Percentiles rank a stretch among this genome's conserved stretches.
These are phyloP conservation scores for Tridacna gigas DNA, from an alignment of 2,888 invertebrate species.

Conservation along the genomic window DNA sequence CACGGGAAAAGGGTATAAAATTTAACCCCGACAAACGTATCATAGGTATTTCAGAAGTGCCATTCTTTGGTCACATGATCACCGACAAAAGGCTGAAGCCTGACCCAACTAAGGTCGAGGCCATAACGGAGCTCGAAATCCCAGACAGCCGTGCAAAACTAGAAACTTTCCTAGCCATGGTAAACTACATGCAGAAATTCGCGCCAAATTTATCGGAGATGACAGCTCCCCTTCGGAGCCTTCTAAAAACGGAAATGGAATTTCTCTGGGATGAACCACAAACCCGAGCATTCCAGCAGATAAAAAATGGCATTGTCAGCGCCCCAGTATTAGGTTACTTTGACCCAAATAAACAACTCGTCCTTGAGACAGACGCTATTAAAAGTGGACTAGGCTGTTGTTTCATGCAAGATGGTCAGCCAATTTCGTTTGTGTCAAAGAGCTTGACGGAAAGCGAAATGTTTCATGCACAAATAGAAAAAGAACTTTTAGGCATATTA, in stretches of 20 bases:
- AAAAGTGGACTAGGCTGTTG: slow-evolving; percentile 10
- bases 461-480: neutral
- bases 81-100: slow-evolving; percentile 36
- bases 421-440: slow-evolving; percentile 7
- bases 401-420: slow-evolving; percentile 6
- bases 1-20: slow-evolving; percentile 1
- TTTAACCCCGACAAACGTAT: slow-evolving; percentile 1
- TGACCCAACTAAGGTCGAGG: slow-evolving; percentile 48
- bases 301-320: neutral
- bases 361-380: neutral
- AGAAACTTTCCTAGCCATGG: neutral
- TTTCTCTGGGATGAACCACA: neutral
- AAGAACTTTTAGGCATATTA: neutral
- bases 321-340: slow-evolving; percentile 4
- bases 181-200: slow-evolving; percentile 1
- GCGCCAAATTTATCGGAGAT: neutral
- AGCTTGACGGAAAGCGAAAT: neutral
- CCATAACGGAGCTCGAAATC: slow-evolving; percentile 22
- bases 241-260: neutral
- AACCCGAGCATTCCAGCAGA: neutral
- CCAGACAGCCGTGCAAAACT: neutral
- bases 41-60: slow-evolving; percentile 1
- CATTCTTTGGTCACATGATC: slow-evolving; percentile 31
- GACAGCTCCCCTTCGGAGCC: neutral
- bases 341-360: neutral